Base-by-base conservation (phyloP, 2,113 vertebrate genomes). In the Platichthys flesus region DNA sequence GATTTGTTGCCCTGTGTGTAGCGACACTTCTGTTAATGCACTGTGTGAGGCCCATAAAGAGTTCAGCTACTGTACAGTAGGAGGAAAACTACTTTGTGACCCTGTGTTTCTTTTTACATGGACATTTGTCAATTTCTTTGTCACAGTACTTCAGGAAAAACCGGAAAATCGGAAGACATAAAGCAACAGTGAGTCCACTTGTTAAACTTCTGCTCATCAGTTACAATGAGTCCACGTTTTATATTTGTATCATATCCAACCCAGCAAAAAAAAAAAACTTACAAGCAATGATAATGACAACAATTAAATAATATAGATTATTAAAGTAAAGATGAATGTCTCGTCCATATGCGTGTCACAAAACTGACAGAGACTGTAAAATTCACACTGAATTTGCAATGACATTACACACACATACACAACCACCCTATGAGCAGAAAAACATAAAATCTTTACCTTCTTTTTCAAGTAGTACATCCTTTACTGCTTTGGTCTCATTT, bases 381-480 rank as follows among this genome's bases (percentile, higher is more conserved):
- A 5, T 31, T 55, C 28, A 67, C 28, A 45, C 31, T 60, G 10
- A 26, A 58, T 7, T 31, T 31, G 28, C 5, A 1, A 31, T 31
- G 28, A 31, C 28, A 31, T 47, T 35, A 12, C 5, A 62, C 35
- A 62, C 3, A 13, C 9, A 62, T 23, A 52, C 28, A 56, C 40
- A 80, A n/a, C 67, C 23, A 65, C 0, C 2, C 31, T 35, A 21
- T n/a, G 16, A 70, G 12, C 60, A 72, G 52, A 83, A 68, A 60
- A 84, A 80, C 52, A 71, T 18, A 71, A 35, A 45, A 65, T 24
- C 28, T 81, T 94, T 94, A 94, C 93, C 93, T 94, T 94, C 89
- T 94, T 94, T 79, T 94, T 93, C 78, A 95, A 91, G 91, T 92
- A 93, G 86, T 93, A 94, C 93, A 94, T 94, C 84, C 88, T 94